Base-by-base conservation (phyloP, 2,797 vertebrate genomes). In the Siniperca undulata region DNA sequence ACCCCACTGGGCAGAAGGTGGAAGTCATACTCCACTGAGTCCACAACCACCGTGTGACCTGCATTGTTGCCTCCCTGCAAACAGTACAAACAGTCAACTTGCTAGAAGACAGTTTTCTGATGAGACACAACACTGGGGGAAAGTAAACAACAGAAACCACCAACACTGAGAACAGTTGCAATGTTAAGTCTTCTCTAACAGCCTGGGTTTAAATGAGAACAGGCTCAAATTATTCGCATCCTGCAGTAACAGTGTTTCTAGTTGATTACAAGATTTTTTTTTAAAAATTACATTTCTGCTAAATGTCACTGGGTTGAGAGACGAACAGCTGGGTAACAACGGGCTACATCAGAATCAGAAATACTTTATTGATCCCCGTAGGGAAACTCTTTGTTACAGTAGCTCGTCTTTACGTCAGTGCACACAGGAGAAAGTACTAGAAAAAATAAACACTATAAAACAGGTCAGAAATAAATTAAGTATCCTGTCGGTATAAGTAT, bases 51-150 rank as follows among this genome's bases (percentile, higher is more conserved):
- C 0, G 96, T 97, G 89, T 97, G 97, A 34, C 96, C 96, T 0
- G 96, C 97, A 8, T 97, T 97, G 88, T 97, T 97, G 20, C 97
- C 97, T 19, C 96, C 96, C 96, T 97, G 93, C 50, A 84, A 85
- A 90, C 46, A 87, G 16, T 11, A 82, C 22, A 56, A 50, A 84
- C 52, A 81, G 30, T 64, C 8, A 77, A 9, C 14, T 17, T 44
- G 8, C 9, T 24, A 7, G 10, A 10, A 22, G 38, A 17, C 0
- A 56, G 5, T 10, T 60, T 42, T 34, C 3, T n/a, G 34, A 42
- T 19, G 17, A 59, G 22, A 70, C 24, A 64, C 34, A 40, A 62
- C 5, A 22, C 27, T n/a, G 6, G 30, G 3, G 34, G 44, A 9
- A 22, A 22, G 11, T 22, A n/a, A 60, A 70, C 79, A 64, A 27